Base-by-base conservation (phyloP, 1,140 invertebrate genomes). In the Brachionus paranguensis region DNA sequence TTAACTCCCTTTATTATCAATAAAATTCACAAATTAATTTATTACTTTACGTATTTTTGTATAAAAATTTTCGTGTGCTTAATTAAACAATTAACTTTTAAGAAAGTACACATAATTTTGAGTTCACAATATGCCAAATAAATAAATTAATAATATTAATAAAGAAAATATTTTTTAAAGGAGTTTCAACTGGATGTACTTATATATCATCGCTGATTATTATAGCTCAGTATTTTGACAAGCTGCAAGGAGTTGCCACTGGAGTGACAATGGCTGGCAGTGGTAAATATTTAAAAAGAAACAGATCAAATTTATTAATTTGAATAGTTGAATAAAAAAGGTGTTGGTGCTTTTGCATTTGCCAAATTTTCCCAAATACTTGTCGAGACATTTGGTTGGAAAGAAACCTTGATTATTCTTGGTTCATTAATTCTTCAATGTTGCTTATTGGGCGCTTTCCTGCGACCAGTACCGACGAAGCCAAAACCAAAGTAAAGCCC, bases 201-300 rank as follows among this genome's bases (percentile, higher is more conserved):
- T 84, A 74, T 20, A 65, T 84, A 55, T 20, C 68, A 0, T 95
- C 95, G 4, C 94, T 96, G 45, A 93, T 97, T 85, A 94, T 94
- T 4, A 93, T 95, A 1, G 94, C 94, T 11, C 95, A 95, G 90
- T 97, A 96, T 91, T 97, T 97, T 89, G 95, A 96, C 88, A 93
- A 93, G 89, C 94, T 94, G 92, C 90, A 95, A 78, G 95, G 95
- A 1, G 90, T 97, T 79, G 95, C 96, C 0, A 96, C 95, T 0
- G 95, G 95, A n/a, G 93, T 97, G 53, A 94, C 94, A 1, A 84
- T 88, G 4, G 87, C 87, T 83, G 89, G 89, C 7, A 87, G 87
- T 6, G 89, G 89, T 5, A 68, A 60, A 41, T 60, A 60, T 14
- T 14, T n/a, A 14, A 78, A 29, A 11, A 10, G 17, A 27, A 60